phyloP scores from a whole-genome alignment of 2,797 vertebrate genomes.

The Pyrocephalus nanus region DNA sequence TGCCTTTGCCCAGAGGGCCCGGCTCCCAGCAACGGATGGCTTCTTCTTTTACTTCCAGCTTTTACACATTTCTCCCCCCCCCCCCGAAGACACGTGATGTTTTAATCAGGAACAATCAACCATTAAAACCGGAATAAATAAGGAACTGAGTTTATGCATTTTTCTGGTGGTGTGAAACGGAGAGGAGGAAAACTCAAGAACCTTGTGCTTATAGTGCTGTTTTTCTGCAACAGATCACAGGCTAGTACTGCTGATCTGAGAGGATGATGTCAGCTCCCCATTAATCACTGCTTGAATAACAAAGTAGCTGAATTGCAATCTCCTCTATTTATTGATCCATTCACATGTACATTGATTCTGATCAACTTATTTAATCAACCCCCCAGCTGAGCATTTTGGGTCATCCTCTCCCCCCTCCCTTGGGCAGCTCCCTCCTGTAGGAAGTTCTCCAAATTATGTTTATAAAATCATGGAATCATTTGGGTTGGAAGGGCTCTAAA shows the following conservation, averaged over 20 bases:
- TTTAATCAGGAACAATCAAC: conserved; percentile 29
- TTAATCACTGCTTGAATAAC: background rate
- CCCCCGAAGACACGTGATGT: background rate
- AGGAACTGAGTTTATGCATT: background rate
- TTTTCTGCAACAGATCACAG: background rate
- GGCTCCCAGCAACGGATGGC: background rate
- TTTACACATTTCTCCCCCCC: background rate
- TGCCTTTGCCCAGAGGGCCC: too few species aligned
- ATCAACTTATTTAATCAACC: background rate
- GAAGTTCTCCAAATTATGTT: background rate
- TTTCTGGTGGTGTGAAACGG: background rate
- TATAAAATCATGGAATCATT: background rate
- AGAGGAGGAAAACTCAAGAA: background rate
- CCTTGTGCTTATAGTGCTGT: background rate
- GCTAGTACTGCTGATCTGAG: background rate
- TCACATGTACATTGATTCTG: background rate
- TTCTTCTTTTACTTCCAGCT: background rate
- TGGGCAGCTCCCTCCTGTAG: background rate
- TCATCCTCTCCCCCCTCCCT: rapidly evolving
- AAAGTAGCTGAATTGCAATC: background rate
- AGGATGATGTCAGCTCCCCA: background rate
- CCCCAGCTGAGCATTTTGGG: rapidly evolving
- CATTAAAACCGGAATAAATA: background rate
- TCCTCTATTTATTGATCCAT: background rate
- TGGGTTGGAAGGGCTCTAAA: background rate